A percentile compares a stretch with the other conserved stretches of the same genome.
Conservation (phyloP, 2,888 invertebrate species). For the Baccha elongata region DNA sequence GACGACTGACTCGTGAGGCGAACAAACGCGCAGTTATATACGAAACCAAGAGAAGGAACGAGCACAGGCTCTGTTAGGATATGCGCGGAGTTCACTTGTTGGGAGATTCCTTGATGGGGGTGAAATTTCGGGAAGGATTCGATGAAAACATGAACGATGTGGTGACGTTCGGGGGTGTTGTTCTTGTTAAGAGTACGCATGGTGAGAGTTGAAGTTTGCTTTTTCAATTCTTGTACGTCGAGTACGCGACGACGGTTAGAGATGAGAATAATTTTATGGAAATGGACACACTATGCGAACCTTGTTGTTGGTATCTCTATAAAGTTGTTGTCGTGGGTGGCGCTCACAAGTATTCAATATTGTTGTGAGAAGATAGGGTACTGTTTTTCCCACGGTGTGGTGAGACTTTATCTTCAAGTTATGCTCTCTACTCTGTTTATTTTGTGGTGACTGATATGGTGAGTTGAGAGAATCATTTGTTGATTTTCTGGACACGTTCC, state of each 20-base stretch:
- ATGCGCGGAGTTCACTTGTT: slow-evolving; percentile 72
- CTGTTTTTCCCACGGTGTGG: slow-evolving; percentile 64
- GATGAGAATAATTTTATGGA: slow-evolving; percentile 43
- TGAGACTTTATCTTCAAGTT: slow-evolving; percentile 47
- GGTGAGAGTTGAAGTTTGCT: slow-evolving; percentile 61
- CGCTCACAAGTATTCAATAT: slow-evolving; percentile 49
- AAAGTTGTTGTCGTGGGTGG: slow-evolving; percentile 30
- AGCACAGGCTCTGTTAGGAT: slow-evolving; percentile 60
- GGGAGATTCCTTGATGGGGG: slow-evolving; percentile 61
- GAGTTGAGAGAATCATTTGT: slow-evolving; percentile 67
- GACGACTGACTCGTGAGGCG: slow-evolving; percentile 70
- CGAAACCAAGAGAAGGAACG: slow-evolving; percentile 58
- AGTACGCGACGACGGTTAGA: slow-evolving; percentile 4
- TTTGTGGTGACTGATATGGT: slow-evolving; percentile 71
- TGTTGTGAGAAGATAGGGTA: slow-evolving; percentile 57
- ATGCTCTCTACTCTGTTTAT: slow-evolving; percentile 60
- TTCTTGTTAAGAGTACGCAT: slow-evolving; percentile 66
- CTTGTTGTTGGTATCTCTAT: slow-evolving; percentile 13
- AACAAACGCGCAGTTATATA: slow-evolving; percentile 72
- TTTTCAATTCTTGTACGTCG: slow-evolving; percentile 42
- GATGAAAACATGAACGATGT: slow-evolving; percentile 35
- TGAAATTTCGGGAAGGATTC: slow-evolving; percentile 22
- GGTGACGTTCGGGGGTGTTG: background rate
- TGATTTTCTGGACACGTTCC: slow-evolving; percentile 70
- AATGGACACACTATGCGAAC: background rate